These are phyloP conservation scores for Eilema caniola DNA, from an alignment of 2,888 invertebrate species.

Conservation along the genomic window DNA sequence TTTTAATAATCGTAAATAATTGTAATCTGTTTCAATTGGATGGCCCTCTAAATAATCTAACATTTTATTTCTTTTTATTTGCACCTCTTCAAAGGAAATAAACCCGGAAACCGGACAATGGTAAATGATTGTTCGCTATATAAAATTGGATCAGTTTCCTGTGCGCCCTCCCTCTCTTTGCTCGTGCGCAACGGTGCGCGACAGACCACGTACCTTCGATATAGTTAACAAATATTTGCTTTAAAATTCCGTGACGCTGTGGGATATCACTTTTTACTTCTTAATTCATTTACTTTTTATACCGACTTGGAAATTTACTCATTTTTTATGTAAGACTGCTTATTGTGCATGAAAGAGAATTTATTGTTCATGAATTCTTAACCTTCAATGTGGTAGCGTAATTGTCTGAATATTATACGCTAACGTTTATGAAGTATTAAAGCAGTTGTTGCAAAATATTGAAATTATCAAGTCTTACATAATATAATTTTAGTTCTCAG, in stretches of 20 bases:
- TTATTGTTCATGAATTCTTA: slow-evolving; percentile 32
- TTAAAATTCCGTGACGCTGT: slow-evolving; percentile 54
- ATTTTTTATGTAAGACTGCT: slow-evolving; percentile 30
- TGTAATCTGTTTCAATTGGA: slow-evolving; percentile 8
- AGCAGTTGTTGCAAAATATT: slow-evolving; percentile 22
- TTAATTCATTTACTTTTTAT: slow-evolving; percentile 56
- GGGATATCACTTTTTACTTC: slow-evolving; percentile 58
- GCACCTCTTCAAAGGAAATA: slow-evolving; percentile 52
- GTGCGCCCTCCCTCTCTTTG: slow-evolving; percentile 43
- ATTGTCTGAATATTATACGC: slow-evolving; percentile 24
- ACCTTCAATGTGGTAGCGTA: slow-evolving; percentile 13
- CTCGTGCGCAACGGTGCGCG: slow-evolving; percentile 56
- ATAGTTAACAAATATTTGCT: slow-evolving; percentile 76
- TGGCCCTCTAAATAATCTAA: slow-evolving; percentile 17
- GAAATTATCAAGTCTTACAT: background rate
- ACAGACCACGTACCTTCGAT: slow-evolving; percentile 67
- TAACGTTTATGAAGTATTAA: slow-evolving; percentile 25
- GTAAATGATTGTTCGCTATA: slow-evolving; percentile 53
- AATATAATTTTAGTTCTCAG: too few species aligned
- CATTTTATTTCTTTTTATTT: slow-evolving; percentile 22
- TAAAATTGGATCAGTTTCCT: slow-evolving; percentile 64
- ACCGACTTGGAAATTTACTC: slow-evolving; percentile 38
- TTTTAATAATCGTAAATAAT: background rate
- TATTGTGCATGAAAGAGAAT: slow-evolving; percentile 33
- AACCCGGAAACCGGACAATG: slow-evolving; percentile 60